phyloP scores from a whole-genome alignment of 1,140 invertebrate species.

The Penaeus indicus region DNA sequence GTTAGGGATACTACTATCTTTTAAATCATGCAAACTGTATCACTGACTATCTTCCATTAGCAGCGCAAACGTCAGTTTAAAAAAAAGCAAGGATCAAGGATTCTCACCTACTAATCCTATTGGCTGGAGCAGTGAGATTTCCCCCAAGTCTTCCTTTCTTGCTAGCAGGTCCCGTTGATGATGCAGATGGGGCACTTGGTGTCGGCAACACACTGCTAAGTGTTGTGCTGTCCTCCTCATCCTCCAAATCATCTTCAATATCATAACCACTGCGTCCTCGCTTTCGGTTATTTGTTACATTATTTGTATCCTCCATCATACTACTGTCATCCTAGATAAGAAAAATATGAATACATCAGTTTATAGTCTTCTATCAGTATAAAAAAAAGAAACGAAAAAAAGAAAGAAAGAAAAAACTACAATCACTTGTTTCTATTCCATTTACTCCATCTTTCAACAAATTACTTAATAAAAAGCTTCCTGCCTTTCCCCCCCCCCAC shows the following conservation, averaged over 20 bases:
- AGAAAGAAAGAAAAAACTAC: too few relatives aligned
- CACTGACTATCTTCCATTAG: too few relatives aligned
- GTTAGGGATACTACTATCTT: too few relatives aligned
- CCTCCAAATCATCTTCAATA: slow-evolving; percentile 31
- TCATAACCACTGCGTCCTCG: slow-evolving; percentile 38
- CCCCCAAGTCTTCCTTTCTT: slow-evolving; percentile 41
- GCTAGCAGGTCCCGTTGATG: slow-evolving; percentile 35
- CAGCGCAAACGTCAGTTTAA: background rate
- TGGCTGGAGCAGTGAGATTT: slow-evolving; percentile 29
- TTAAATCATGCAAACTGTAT: too few relatives aligned
- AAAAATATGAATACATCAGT: background rate
- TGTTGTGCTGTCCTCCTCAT: slow-evolving; percentile 46
- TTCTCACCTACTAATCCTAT: slow-evolving; percentile 50
- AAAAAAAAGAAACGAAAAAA: too few relatives aligned
- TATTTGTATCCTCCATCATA: slow-evolving; percentile 48
- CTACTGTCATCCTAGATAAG: slow-evolving; percentile 28
- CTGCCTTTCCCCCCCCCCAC: too few relatives aligned
- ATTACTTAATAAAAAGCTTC: too few relatives aligned
- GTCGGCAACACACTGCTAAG: slow-evolving; percentile 36
- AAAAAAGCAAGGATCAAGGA: background rate
- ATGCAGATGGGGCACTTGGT: slow-evolving; percentile 19
- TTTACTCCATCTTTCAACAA: too few relatives aligned
- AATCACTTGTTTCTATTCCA: too few relatives aligned
- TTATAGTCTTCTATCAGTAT: too few relatives aligned
- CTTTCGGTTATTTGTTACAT: slow-evolving; percentile 33